Percentiles rank a stretch among this genome's conserved stretches.
Evolutionary conservation across 1,140 invertebrate genomes (phyloP).

Genomic region (Pseudomyrmex dendroicus): DNA sequence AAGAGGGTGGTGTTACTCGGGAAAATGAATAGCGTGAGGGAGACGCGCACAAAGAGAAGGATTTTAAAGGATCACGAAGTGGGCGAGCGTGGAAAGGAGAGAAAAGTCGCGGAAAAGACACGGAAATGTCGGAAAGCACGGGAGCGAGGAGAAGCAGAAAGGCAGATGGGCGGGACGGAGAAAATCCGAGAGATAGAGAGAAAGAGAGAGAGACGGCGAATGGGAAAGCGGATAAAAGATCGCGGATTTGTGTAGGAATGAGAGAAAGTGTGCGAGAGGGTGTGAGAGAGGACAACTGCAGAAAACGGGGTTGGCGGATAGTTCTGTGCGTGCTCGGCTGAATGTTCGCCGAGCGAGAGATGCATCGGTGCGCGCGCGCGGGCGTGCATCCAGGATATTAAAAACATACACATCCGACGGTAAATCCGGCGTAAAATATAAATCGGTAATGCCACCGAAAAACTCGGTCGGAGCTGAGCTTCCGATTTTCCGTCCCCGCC

Average conservation of each 20-base stretch:
- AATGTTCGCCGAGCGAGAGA: slow-evolving; percentile 45
- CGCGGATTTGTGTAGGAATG: slow-evolving; percentile 49
- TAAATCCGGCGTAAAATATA: slow-evolving; percentile 66
- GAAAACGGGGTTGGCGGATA: neutral
- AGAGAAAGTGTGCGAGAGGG: slow-evolving; percentile 1
- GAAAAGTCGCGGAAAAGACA: slow-evolving; percentile 24
- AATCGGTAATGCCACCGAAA: slow-evolving; percentile 62
- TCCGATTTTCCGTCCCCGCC: slow-evolving; percentile 36
- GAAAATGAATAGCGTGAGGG: slow-evolving; percentile 49
- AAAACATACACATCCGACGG: slow-evolving; percentile 57
- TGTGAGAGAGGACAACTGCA: neutral
- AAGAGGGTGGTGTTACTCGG: slow-evolving; percentile 22
- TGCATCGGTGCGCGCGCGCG: slow-evolving; percentile 2
- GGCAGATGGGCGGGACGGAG: no score
- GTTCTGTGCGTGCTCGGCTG: slow-evolving; percentile 34
- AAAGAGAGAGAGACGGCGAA: neutral
- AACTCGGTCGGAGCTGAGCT: slow-evolving; percentile 54
- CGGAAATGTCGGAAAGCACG: neutral
- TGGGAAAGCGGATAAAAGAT: slow-evolving; percentile 33
- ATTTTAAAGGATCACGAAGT: slow-evolving; percentile 48
- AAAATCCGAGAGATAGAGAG: neutral
- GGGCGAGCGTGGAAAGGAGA: slow-evolving; percentile 18
- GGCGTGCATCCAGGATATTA: slow-evolving; percentile 53
- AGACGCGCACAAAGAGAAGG: slow-evolving; percentile 30
- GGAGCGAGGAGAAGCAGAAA: neutral